Conservation (phyloP, 2,113 vertebrate genomes). For the Cervus canadensis region DNA sequence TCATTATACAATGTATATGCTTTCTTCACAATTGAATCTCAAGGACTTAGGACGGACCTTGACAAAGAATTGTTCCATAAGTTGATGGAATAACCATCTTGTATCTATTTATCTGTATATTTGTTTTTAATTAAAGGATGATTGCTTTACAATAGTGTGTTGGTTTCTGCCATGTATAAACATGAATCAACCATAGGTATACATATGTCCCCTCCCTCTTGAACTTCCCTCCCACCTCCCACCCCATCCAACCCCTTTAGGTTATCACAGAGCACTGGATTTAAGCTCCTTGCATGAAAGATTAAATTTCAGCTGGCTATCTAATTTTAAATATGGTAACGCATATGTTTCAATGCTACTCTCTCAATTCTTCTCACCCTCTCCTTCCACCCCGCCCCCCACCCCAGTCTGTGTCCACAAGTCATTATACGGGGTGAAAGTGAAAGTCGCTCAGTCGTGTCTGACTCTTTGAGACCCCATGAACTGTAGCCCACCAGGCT, state of each 20-base stretch:
- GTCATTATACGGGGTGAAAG: not conserved
- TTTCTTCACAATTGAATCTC: not conserved
- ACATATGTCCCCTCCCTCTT: not conserved
- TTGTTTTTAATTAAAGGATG: not conserved
- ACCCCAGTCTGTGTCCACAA: not conserved
- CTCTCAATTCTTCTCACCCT: not conserved
- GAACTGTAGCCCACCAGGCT: not conserved
- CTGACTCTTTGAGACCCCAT: not conserved
- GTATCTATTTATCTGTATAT: not conserved
- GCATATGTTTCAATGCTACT: not conserved
- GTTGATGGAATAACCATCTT: not conserved
- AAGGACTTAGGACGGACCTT: not conserved
- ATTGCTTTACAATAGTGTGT: not conserved
- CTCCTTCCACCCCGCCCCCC: not conserved
- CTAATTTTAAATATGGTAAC: not conserved
- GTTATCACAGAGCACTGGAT: not conserved
- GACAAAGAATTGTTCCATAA: not conserved
- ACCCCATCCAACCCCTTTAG: not conserved
- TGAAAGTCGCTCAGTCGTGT: not conserved
- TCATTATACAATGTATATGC: not conserved
- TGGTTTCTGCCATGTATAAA: not conserved
- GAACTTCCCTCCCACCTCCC: not conserved
- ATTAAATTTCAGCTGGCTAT: not conserved
- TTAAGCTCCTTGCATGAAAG: not conserved
- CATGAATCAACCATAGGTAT: not conserved